Evolutionary conservation across 2,113 vertebrate species (phyloP).

Genomic region (Mirza zaza): DNA sequence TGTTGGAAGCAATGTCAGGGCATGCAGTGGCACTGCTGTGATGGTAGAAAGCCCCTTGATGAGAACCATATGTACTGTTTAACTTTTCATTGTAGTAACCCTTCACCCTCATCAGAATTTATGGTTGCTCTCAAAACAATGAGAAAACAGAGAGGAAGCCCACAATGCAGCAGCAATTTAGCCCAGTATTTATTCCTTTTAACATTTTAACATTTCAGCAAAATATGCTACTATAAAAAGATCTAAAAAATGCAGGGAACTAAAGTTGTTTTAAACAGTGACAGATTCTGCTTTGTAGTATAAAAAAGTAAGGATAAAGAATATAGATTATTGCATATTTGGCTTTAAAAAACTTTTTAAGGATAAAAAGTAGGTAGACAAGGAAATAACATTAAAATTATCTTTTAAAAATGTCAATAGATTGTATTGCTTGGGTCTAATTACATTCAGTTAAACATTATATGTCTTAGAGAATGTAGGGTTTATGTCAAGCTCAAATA

Average conservation of each 20-base stretch:
- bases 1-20: neutral
- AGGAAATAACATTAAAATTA: neutral
- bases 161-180: neutral
- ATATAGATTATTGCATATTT: neutral
- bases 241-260: neutral
- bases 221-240: neutral
- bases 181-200: neutral
- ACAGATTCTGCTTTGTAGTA: neutral
- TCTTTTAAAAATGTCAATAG: neutral
- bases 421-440: neutral
- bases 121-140: neutral
- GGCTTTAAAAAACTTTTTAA: neutral
- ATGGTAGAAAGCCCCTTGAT: neutral
- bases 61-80: neutral
- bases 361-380: neutral
- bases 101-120: neutral
- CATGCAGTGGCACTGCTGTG: neutral
- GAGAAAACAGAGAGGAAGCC: neutral
- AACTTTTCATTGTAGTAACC: neutral
- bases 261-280: neutral
- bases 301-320: neutral
- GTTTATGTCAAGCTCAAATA: neutral
- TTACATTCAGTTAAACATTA: neutral
- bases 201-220: neutral
- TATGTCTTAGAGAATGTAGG: neutral